phyloP scores from a whole-genome alignment of 2,888 invertebrate species.

The Neoitamus cyanurus region DNA sequence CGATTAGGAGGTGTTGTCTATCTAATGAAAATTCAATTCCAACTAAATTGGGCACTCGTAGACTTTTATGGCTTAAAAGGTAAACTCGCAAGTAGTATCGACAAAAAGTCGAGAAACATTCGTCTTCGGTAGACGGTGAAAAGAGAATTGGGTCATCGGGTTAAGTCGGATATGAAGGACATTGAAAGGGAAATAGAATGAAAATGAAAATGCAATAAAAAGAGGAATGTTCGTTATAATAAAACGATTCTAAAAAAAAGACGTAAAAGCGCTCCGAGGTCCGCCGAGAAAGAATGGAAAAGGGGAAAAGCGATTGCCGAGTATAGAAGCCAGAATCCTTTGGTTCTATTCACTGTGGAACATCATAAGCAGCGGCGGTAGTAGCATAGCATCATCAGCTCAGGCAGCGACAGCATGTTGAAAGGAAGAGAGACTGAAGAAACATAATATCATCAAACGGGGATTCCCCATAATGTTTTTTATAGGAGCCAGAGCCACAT shows the following conservation, averaged over 20 bases:
- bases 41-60: neutral
- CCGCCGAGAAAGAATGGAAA: slow-evolving; percentile 9
- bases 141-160: slow-evolving; percentile 36
- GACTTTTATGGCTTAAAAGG: neutral
- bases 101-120: neutral
- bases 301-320: slow-evolving; percentile 18
- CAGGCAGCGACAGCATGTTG: neutral
- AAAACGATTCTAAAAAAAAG: slow-evolving; percentile 31
- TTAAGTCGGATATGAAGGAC: slow-evolving; percentile 38
- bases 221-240: slow-evolving; percentile 38
- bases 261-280: slow-evolving; percentile 22
- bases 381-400: neutral
- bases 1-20: neutral
- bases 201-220: slow-evolving; percentile 44
- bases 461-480: slow-evolving; percentile 44
- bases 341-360: slow-evolving; percentile 22
- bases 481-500: neutral
- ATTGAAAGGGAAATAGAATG: slow-evolving; percentile 43
- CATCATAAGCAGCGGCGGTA: neutral
- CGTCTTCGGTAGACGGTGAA: neutral
- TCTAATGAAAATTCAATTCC: neutral
- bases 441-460: slow-evolving; percentile 41
- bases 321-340: slow-evolving; percentile 28
- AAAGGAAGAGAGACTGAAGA: slow-evolving; percentile 29
- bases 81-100: neutral